phyloP scores from a whole-genome alignment of 2,113 vertebrate species.

The Odocoileus virginianus region DNA sequence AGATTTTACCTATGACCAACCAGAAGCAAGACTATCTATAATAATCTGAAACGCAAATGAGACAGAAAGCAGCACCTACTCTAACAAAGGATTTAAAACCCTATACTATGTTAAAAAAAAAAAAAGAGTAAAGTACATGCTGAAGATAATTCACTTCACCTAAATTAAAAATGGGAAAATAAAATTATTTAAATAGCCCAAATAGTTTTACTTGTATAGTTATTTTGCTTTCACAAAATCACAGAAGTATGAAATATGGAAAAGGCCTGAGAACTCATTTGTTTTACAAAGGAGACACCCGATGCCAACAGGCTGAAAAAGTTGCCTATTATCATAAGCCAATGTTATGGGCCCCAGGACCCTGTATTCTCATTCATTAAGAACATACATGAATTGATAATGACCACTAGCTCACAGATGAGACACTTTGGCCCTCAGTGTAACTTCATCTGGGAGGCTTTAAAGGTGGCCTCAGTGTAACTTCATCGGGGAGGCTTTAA shows the following conservation, averaged over 20 bases:
- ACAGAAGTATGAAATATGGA: not conserved
- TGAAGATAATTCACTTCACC: slow-evolving; percentile 18
- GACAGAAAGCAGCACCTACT: slow-evolving; percentile 17
- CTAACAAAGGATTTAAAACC: slow-evolving; percentile 35
- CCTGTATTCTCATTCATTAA: not conserved
- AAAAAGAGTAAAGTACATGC: not conserved
- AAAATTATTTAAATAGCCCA: not conserved
- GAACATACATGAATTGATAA: not conserved
- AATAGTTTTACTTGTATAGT: not conserved
- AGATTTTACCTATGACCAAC: slow-evolving; percentile 87
- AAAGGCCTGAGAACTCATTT: not conserved
- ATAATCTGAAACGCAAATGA: not conserved
- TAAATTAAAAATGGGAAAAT: slow-evolving; percentile 3
- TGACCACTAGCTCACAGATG: not conserved
- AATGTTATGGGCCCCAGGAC: not conserved
- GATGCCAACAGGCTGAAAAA: not conserved
- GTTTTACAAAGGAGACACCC: not conserved
- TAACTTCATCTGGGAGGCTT: not conserved
- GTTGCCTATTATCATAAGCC: not conserved
- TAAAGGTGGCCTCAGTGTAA: not conserved
- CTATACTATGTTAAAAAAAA: not conserved
- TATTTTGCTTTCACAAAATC: slow-evolving; percentile 2
- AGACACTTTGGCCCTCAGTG: not conserved
- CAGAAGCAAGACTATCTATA: slow-evolving; percentile 40
- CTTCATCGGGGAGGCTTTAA: not conserved